Conservation (phyloP, 2,113 vertebrate species). For the Ptilonorhynchus violaceus region DNA sequence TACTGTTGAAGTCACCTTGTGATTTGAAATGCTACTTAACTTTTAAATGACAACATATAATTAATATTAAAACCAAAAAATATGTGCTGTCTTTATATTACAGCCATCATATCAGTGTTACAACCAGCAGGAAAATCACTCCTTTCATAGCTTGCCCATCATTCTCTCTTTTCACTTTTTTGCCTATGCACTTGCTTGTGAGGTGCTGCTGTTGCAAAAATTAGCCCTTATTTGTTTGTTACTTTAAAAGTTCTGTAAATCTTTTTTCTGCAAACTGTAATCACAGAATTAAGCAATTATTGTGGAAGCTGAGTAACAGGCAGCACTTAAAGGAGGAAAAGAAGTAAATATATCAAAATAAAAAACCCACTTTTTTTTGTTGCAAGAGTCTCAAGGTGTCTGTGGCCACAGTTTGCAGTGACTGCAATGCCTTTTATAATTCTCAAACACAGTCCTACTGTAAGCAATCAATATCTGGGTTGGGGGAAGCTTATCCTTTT, state of each 20-base stretch:
- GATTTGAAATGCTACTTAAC: background rate
- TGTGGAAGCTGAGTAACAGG: background rate
- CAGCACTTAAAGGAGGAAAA: background rate
- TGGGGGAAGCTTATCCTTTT: conserved; percentile 25
- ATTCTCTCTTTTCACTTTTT: background rate
- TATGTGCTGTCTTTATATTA: background rate
- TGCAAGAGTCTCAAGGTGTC: background rate
- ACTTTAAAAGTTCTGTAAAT: background rate
- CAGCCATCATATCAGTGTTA: background rate
- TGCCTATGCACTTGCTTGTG: background rate
- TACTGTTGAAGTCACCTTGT: background rate
- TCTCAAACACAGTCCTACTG: background rate
- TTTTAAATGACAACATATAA: background rate
- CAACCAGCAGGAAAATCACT: background rate
- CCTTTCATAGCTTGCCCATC: background rate
- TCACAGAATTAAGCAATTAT: background rate
- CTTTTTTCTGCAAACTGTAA: background rate
- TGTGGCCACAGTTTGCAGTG: background rate
- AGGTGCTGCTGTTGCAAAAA: background rate
- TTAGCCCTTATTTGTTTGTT: background rate
- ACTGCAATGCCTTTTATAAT: background rate
- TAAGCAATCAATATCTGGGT: conserved; percentile 24
- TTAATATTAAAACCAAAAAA: background rate
- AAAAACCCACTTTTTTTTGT: background rate
- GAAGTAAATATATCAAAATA: background rate